A percentile compares a stretch with the other conserved stretches of the same genome.
These are phyloP conservation scores for Haemorhous mexicanus DNA, from an alignment of 2,113 vertebrate species.

Conservation along the genomic window DNA sequence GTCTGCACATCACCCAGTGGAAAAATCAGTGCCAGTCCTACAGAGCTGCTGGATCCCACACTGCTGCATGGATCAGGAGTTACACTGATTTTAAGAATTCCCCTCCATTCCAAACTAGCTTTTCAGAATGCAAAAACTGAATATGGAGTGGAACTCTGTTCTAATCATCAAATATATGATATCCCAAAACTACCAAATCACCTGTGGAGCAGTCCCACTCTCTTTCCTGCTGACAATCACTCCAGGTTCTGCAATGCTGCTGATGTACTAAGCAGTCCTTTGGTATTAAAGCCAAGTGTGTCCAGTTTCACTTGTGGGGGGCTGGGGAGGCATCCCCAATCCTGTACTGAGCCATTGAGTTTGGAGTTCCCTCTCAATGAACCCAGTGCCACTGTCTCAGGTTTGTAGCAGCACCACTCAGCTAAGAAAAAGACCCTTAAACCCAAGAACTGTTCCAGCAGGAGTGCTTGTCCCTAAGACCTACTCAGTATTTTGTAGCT, in stretches of 20 bases:
- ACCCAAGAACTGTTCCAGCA: not conserved
- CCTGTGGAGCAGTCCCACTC: not conserved
- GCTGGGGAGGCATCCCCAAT: not conserved
- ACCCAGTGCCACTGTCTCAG: not conserved
- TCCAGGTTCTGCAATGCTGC: not conserved
- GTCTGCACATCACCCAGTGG: not conserved
- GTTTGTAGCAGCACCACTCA: not conserved
- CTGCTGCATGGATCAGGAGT: not conserved
- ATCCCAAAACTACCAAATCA: not conserved
- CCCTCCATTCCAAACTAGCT: not conserved
- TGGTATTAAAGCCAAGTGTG: not conserved
- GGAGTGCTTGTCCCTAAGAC: not conserved
- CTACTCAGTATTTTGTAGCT: not conserved
- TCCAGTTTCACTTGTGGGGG: rapidly evolving
- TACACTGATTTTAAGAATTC: not conserved
- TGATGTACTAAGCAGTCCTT: not conserved
- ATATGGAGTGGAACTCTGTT: not conserved
- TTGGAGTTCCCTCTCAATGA: not conserved
- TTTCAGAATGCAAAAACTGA: not conserved
- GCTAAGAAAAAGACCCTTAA: not conserved
- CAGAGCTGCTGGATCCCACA: not conserved
- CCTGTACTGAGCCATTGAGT: not conserved
- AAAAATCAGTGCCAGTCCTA: not conserved
- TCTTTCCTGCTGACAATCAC: not conserved
- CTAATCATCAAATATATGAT: not conserved